Percentiles rank a stretch among this genome's conserved stretches.
These are phyloP conservation scores for Empis stercorea DNA, from an alignment of 2,888 invertebrate species.

Conservation along the genomic window DNA sequence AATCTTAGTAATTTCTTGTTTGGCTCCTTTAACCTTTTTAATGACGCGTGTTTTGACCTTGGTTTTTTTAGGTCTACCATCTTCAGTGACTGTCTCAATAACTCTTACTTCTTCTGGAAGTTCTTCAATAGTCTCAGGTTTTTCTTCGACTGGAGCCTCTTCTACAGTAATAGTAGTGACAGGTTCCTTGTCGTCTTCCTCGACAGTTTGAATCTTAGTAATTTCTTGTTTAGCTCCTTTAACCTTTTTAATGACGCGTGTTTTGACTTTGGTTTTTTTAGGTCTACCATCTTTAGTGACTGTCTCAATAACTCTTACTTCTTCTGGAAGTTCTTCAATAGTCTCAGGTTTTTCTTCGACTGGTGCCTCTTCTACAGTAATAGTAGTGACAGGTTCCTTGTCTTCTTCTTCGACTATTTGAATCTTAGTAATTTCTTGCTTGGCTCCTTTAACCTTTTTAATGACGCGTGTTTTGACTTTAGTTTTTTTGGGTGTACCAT, in stretches of 20 bases:
- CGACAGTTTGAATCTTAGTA: slow-evolving; percentile 31
- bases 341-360: slow-evolving; percentile 18
- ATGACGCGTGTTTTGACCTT: slow-evolving; percentile 18
- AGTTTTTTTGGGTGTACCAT: slow-evolving; percentile 16
- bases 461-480: slow-evolving; percentile 9
- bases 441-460: slow-evolving; percentile 21
- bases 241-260: slow-evolving; percentile 25
- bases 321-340: slow-evolving; percentile 28
- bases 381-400: slow-evolving; percentile 21
- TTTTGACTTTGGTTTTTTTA: slow-evolving; percentile 19
- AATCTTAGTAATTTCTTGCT: slow-evolving; percentile 32
- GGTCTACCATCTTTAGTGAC: slow-evolving; percentile 23
- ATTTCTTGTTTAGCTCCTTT: slow-evolving; percentile 22
- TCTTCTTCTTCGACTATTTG: slow-evolving; percentile 23
- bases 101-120: slow-evolving; percentile 25
- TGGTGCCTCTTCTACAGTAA: slow-evolving; percentile 14
- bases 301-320: slow-evolving; percentile 11
- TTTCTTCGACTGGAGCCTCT: slow-evolving; percentile 21
- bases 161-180: slow-evolving; percentile 22
- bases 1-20: slow-evolving; percentile 28
- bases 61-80: slow-evolving; percentile 27
- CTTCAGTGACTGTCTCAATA: slow-evolving; percentile 18
- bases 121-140: slow-evolving; percentile 18
- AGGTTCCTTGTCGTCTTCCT: slow-evolving; percentile 25
- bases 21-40: slow-evolving; percentile 28